Evolutionary conservation across 1,140 invertebrate species (phyloP).

Genomic region (Bicyclus anynana): DNA sequence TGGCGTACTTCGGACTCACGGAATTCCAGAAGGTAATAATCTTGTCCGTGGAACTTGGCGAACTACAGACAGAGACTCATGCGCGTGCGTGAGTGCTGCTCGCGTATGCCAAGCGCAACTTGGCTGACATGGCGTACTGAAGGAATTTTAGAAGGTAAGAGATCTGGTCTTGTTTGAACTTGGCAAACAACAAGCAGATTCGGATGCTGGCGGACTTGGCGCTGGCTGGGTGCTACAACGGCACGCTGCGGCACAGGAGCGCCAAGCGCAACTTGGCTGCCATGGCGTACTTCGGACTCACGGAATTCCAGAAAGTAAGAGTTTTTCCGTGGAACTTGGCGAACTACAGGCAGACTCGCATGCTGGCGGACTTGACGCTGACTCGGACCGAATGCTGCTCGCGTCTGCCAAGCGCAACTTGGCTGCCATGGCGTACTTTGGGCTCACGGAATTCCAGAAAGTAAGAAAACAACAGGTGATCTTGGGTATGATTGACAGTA

Average conservation of each 20-base stretch:
- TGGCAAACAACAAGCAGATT: slow-evolving; percentile 97
- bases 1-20: slow-evolving; percentile 98
- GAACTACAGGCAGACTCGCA: neutral
- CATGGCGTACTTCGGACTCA: slow-evolving; percentile 98
- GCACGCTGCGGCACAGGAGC: slow-evolving; percentile 85
- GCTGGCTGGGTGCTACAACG: slow-evolving; percentile 97
- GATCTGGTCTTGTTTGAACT: slow-evolving; percentile 95
- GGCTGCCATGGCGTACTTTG: slow-evolving; percentile 97
- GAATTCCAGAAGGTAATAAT: slow-evolving; percentile 91
- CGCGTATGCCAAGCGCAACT: slow-evolving; percentile 95
- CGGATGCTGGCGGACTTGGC: slow-evolving; percentile 97
- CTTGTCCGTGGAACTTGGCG: slow-evolving; percentile 95
- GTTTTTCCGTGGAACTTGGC: slow-evolving; percentile 93
- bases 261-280: slow-evolving; percentile 95
- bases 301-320: slow-evolving; percentile 93
- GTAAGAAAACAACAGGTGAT: no score
- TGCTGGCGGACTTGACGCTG: no score
- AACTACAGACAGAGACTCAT: neutral
- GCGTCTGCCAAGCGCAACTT: slow-evolving; percentile 97
- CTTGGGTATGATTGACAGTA: no score
- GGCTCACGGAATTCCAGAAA: slow-evolving; percentile 96
- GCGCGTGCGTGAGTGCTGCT: slow-evolving; percentile 95
- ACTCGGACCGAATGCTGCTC: slow-evolving; percentile 94
- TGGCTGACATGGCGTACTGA: slow-evolving; percentile 96
- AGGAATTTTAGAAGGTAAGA: slow-evolving; percentile 96